Percentiles rank a stretch among this genome's conserved stretches.
phyloP scores from a whole-genome alignment of 2,113 vertebrate species.

The Rhineura floridana region DNA sequence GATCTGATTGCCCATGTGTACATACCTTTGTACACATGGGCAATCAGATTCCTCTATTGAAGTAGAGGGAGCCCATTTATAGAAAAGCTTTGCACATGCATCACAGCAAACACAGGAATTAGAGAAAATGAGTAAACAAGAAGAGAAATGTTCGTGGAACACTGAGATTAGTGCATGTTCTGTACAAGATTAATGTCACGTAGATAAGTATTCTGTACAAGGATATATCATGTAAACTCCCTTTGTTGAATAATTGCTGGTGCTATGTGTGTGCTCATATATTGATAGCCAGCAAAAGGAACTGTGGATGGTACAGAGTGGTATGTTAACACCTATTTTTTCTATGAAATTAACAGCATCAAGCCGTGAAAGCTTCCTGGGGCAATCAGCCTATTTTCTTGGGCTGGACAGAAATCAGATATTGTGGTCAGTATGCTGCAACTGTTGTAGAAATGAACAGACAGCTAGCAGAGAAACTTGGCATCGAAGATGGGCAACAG shows the following conservation, averaged over 20 bases:
- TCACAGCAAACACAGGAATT: not conserved
- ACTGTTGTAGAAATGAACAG: slow-evolving; percentile 86
- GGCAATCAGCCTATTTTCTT: slow-evolving; percentile 80
- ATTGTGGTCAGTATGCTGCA: slow-evolving; percentile 67
- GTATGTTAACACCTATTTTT: slow-evolving; percentile 18
- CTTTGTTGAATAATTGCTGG: not conserved
- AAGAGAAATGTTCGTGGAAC: not conserved
- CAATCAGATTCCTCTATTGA: not conserved
- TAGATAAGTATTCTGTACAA: not conserved
- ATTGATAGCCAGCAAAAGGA: not conserved
- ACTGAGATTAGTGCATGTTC: too few species aligned
- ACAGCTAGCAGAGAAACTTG: slow-evolving; percentile 89
- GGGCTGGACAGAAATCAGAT: slow-evolving; percentile 87
- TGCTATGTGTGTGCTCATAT: not conserved
- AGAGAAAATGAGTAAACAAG: rapidly evolving
- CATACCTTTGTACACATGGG: not conserved
- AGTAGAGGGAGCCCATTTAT: not conserved
- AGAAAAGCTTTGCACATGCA: not conserved
- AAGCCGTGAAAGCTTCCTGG: slow-evolving; percentile 88
- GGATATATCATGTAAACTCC: not conserved
- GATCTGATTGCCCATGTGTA: not conserved
- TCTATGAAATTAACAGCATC: slow-evolving; percentile 77
- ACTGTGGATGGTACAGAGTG: not conserved
- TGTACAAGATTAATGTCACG: not conserved
- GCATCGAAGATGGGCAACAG: slow-evolving; percentile 87